phyloP scores from a whole-genome alignment of 2,113 vertebrate species.

The Notothenia rossii region DNA sequence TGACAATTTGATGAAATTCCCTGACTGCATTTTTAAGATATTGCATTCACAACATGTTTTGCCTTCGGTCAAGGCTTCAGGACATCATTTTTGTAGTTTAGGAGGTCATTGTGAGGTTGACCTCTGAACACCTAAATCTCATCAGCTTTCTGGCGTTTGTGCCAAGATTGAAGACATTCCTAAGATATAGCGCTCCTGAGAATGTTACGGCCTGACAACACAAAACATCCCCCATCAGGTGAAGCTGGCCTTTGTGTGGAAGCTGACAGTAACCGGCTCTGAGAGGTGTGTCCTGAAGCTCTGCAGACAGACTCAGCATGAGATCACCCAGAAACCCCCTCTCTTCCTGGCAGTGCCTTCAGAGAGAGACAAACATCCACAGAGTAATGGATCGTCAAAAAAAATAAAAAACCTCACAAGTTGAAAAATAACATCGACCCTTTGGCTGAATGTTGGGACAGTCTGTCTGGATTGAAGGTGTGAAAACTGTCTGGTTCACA shows the following conservation, averaged over 20 bases:
- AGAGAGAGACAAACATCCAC: not conserved
- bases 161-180: no score
- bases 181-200: no score
- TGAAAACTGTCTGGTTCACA: constrained; percentile 41
- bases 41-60: no score
- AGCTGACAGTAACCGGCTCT: not conserved
- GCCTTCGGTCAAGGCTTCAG: no score
- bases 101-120: no score
- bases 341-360: not conserved
- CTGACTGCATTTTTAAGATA: no score
- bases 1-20: no score
- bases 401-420: not conserved
- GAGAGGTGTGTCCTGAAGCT: not conserved
- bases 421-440: not conserved
- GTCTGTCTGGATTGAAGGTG: constrained; percentile 53
- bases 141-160: no score
- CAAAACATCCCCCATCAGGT: no score
- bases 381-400: constrained; percentile 1
- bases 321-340: not conserved
- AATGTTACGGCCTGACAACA: no score
- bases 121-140: no score
- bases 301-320: not conserved
- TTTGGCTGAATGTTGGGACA: constrained; percentile 9
- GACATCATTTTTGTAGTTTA: no score
- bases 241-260: not conserved